Conservation (phyloP, 37 sponge, comb jelly and placozoan genomes). For the Crambe crambe region DNA sequence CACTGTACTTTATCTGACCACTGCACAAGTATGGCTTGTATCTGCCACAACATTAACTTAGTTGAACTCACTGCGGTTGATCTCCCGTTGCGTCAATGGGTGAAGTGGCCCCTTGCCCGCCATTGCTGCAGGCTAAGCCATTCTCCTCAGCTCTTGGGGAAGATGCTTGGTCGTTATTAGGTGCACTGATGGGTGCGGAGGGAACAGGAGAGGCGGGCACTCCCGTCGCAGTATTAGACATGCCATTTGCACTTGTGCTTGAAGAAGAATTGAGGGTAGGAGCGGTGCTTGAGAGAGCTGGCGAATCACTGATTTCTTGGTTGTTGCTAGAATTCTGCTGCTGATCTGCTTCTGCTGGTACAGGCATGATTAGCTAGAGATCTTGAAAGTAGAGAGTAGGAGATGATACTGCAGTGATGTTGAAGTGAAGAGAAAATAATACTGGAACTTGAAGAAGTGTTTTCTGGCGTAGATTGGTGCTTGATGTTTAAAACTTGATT, state of each 20-base stretch:
- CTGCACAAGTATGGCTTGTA: too few species aligned
- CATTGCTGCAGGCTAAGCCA: constrained; percentile 11
- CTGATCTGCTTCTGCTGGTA: constrained; percentile 15
- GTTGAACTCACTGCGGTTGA: constrained; percentile 11
- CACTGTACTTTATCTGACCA: too few species aligned
- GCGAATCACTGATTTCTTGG: too few species aligned
- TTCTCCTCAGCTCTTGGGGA: constrained; percentile 5
- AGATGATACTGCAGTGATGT: too few species aligned
- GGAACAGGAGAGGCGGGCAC: constrained; percentile 3
- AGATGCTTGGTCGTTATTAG: constrained; percentile 14
- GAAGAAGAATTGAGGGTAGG: neutral
- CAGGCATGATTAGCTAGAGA: constrained; percentile 3
- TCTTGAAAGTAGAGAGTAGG: too few species aligned
- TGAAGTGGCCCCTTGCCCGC: constrained; percentile 7
- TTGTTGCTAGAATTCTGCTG: neutral
- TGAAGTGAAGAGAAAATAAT: too few species aligned
- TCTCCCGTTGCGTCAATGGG: constrained; percentile 1
- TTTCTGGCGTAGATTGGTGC: constrained; percentile 1
- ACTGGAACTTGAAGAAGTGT: neutral
- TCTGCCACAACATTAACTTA: too few species aligned
- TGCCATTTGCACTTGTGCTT: neutral
- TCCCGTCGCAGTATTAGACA: neutral
- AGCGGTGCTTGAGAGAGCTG: neutral
- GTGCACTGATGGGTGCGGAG: constrained; percentile 7
- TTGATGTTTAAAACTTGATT: neutral